A percentile compares a stretch with the other conserved stretches of the same genome.
phyloP scores from a whole-genome alignment of 2,888 invertebrate genomes.

The Drosophila trichaetosa region DNA sequence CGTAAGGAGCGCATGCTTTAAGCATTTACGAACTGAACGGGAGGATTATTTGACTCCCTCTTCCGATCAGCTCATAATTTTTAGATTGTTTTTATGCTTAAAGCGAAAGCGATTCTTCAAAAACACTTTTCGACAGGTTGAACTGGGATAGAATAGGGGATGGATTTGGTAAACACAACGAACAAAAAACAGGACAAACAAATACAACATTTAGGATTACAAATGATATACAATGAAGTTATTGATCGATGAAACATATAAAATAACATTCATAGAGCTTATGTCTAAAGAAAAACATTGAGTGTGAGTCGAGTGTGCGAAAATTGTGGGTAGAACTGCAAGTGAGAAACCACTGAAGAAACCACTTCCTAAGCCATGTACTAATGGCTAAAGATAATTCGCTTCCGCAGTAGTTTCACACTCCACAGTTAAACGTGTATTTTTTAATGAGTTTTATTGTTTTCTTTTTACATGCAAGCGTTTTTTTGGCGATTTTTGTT shows the following conservation, averaged over 20 bases:
- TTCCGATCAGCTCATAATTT: conserved; percentile 10
- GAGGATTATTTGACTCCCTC: neutral
- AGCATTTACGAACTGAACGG: conserved; percentile 46
- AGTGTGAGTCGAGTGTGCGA: conserved; percentile 17
- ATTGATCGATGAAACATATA: conserved; percentile 27
- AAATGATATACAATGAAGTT: conserved; percentile 19
- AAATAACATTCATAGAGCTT: conserved; percentile 27
- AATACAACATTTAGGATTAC: conserved; percentile 54
- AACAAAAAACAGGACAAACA: conserved; percentile 44
- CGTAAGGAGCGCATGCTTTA: conserved; percentile 66
- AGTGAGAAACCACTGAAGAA: neutral
- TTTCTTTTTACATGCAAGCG: conserved; percentile 29
- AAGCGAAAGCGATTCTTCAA: conserved; percentile 79
- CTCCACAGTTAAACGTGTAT: neutral
- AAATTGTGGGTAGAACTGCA: neutral
- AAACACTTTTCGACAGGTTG: conserved; percentile 82
- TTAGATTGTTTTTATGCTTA: conserved; percentile 43
- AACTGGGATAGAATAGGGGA: conserved; percentile 71
- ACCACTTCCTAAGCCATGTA: conserved; percentile 52
- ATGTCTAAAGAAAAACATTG: conserved; percentile 13
- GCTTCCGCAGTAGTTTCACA: conserved; percentile 3
- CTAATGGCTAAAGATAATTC: conserved; percentile 49
- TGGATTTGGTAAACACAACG: conserved; percentile 59
- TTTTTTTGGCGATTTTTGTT: neutral
- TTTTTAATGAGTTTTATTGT: neutral